phyloP scores from a whole-genome alignment of 2,113 vertebrate species.

The Arothron firmamentum region DNA sequence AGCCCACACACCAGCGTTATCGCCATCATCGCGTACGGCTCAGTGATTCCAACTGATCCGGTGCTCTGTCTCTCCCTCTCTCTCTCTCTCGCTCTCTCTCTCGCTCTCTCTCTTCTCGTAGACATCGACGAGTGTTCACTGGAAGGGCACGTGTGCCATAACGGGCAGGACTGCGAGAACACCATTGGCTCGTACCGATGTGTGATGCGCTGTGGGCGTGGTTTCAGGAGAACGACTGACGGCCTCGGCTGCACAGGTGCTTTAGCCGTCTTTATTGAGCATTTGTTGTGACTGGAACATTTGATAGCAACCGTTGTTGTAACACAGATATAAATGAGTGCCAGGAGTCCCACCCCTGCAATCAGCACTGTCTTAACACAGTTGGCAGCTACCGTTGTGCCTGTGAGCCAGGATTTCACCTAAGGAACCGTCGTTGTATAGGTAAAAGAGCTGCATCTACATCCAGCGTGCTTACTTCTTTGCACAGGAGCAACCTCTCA shows the following conservation, averaged over 20 bases:
- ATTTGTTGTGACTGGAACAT: background rate
- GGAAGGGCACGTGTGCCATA: slow-evolving; percentile 77
- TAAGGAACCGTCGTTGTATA: slow-evolving; percentile 88
- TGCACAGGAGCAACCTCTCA: too few species aligned
- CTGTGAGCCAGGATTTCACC: slow-evolving; percentile 90
- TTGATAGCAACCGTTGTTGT: slow-evolving; percentile 2
- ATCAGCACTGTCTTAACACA: slow-evolving; percentile 90
- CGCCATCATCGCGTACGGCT: too few species aligned
- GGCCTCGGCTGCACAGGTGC: slow-evolving; percentile 87
- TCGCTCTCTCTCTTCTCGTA: slow-evolving; percentile 52
- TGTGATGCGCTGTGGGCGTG: slow-evolving; percentile 79
- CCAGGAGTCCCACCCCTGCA: slow-evolving; percentile 86
- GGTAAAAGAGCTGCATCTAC: slow-evolving; percentile 70
- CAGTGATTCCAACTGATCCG: background rate
- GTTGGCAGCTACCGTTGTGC: slow-evolving; percentile 93
- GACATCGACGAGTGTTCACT: slow-evolving; percentile 91
- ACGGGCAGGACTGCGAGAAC: slow-evolving; percentile 89
- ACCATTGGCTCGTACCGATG: slow-evolving; percentile 87
- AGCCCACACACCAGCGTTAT: background rate
- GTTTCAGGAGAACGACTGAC: slow-evolving; percentile 83
- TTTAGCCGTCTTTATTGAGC: background rate
- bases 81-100: slow-evolving; percentile 17
- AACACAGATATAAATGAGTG: slow-evolving; percentile 91
- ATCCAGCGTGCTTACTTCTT: background rate
- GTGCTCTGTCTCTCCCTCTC: background rate